Evolutionary conservation across 2,888 invertebrate species (phyloP), one percentile per base, ranked within the genome.

Genomic region (Noctua janthe): DNA sequence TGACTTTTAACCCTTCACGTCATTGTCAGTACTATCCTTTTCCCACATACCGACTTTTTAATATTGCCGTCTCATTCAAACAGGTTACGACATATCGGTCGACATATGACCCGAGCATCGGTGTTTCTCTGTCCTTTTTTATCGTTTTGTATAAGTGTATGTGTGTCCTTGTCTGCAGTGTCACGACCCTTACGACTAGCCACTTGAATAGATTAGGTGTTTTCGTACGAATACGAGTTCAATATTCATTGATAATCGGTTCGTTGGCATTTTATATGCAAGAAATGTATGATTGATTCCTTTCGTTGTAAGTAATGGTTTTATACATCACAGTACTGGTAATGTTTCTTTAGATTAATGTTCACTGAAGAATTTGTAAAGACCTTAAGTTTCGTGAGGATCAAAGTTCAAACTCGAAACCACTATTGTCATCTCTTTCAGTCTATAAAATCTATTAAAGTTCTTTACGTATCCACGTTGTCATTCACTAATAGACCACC

Each of bases 191-290:
- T 94, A 92, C 93, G 94, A 93, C 96, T 96, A 96, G 96, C 95
- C 95, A 95, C 94, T 95, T 96, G 96, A 97, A 97, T 97, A 97
- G 97, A 97, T 97, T 97, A 96, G 95, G 96, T 96, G 96, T 96
- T 96, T 97, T 97, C 94, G 95, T 95, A 94, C 92, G 93, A 94
- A 93, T 92, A 88, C 90, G 95, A 91, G 96, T 96, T 96, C 95
- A 96, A 95, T 97, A 97, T 95, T 96, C 95, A 96, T 95, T 95
- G 96, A 96, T 97, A 96, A 94, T 91, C 88, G 91, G 95, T 96
- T 94, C 94, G 93, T 95, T 95, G 94, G 95, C 94, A 94, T 96
- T 96, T 95, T 90, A 95, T 94, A 96, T 95, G 94, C 94, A 94
- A 92, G 91, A 92, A 84, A 89, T 84, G 86, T 91, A 89, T 91